Conservation (phyloP, 1,140 invertebrate genomes). For the Lineus longissimus region DNA sequence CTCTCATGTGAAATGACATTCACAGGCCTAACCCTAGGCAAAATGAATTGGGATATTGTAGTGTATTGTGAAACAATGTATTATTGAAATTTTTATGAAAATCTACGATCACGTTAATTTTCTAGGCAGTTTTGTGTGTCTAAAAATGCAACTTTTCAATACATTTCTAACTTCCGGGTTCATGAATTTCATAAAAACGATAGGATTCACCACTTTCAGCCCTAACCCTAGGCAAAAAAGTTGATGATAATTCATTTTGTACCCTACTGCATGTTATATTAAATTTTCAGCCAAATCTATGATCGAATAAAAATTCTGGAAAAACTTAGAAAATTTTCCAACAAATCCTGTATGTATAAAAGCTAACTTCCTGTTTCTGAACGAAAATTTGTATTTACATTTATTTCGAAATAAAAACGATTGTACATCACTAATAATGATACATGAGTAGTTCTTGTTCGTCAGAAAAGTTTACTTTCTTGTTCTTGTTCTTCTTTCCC, state of each 20-base stretch:
- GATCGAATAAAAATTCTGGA: slow-evolving; percentile 2
- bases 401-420: neutral
- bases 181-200: neutral
- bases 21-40: slow-evolving; percentile 3
- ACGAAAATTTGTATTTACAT: neutral
- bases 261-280: neutral
- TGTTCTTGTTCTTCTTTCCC: neutral
- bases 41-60: neutral
- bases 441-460: slow-evolving; percentile 4
- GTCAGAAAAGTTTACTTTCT: slow-evolving; percentile 6
- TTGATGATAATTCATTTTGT: slow-evolving; percentile 1
- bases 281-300: neutral
- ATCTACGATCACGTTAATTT: neutral
- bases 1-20: neutral
- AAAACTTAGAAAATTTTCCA: slow-evolving; percentile 5
- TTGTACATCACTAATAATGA: slow-evolving; percentile 1
- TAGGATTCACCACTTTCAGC: slow-evolving; percentile 2
- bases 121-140: neutral
- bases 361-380: neutral
- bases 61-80: neutral
- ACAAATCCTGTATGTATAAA: neutral
- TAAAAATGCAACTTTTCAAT: neutral
- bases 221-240: slow-evolving; percentile 1
- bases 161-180: slow-evolving; percentile 8
- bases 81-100: neutral